Evolutionary conservation across 2,797 vertebrate species (phyloP).

Genomic region (Tympanoctomys barrerae): DNA sequence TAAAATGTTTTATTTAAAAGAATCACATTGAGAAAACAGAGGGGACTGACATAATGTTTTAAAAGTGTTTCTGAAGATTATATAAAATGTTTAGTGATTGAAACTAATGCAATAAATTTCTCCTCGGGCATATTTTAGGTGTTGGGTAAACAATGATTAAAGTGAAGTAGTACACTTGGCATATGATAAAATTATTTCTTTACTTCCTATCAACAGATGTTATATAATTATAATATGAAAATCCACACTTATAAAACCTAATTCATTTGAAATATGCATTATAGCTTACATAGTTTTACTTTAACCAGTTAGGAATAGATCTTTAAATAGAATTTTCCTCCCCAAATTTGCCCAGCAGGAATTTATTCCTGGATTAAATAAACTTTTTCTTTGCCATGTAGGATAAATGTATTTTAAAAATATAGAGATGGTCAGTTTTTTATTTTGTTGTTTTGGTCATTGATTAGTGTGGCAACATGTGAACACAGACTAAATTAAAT

Average conservation of each 20-base stretch:
- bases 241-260: conserved; percentile 39
- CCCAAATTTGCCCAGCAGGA: background rate
- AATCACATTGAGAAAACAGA: conserved; percentile 61
- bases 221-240: conserved; percentile 68
- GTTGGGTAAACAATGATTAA: conserved; percentile 77
- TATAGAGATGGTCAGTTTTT: background rate
- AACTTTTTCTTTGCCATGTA: background rate
- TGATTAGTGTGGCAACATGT: background rate
- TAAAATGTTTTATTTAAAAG: conserved; percentile 68
- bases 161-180: conserved; percentile 52
- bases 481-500: conserved; percentile 1
- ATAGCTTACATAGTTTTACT: background rate
- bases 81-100: conserved; percentile 65
- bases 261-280: conserved; percentile 61
- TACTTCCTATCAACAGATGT: conserved; percentile 58
- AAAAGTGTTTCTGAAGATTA: conserved; percentile 51
- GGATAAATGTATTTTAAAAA: background rate
- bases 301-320: background rate
- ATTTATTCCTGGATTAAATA: background rate
- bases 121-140: conserved; percentile 73
- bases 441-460: conserved; percentile 29
- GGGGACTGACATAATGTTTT: conserved; percentile 58
- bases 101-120: conserved; percentile 68
- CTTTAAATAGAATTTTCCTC: background rate
- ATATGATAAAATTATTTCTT: conserved; percentile 55